Evolutionary conservation across 2,888 invertebrate species (phyloP).

Genomic region (Trimorus sp.): DNA sequence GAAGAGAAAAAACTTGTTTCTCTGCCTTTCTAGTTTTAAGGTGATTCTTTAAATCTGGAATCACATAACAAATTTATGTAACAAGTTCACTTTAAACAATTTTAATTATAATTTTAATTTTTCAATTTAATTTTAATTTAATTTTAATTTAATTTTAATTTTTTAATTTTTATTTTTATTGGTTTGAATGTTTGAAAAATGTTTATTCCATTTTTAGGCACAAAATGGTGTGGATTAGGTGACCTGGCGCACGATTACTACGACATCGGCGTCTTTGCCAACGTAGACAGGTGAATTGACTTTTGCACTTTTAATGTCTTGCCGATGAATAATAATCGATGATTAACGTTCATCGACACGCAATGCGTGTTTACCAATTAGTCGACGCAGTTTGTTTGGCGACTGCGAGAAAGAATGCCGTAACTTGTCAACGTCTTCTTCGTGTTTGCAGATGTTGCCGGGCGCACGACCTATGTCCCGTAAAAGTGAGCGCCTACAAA

Average conservation of each 20-base stretch:
- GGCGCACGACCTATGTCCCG: slow-evolving; percentile 94
- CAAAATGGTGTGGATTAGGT: slow-evolving; percentile 96
- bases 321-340: too few relatives aligned
- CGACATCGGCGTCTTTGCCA: slow-evolving; percentile 89
- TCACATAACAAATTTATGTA: too few relatives aligned
- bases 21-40: not conserved
- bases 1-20: too few relatives aligned
- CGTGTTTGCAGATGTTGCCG: slow-evolving; percentile 87
- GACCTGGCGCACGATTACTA: slow-evolving; percentile 92
- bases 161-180: not conserved
- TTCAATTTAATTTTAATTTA: slow-evolving; percentile 1
- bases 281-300: slow-evolving; percentile 75
- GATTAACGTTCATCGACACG: too few relatives aligned
- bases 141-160: too few relatives aligned
- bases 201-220: slow-evolving; percentile 83
- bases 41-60: too few relatives aligned
- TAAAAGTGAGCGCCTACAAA: slow-evolving; percentile 88
- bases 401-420: too few relatives aligned
- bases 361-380: not conserved
- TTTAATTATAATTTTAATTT: too few relatives aligned
- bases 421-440: not conserved
- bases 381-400: not conserved
- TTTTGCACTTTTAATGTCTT: too few relatives aligned
- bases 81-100: too few relatives aligned
- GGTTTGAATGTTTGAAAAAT: not conserved